Conservation (phyloP, 2,797 vertebrate genomes). For the Acropternis orthonyx region DNA sequence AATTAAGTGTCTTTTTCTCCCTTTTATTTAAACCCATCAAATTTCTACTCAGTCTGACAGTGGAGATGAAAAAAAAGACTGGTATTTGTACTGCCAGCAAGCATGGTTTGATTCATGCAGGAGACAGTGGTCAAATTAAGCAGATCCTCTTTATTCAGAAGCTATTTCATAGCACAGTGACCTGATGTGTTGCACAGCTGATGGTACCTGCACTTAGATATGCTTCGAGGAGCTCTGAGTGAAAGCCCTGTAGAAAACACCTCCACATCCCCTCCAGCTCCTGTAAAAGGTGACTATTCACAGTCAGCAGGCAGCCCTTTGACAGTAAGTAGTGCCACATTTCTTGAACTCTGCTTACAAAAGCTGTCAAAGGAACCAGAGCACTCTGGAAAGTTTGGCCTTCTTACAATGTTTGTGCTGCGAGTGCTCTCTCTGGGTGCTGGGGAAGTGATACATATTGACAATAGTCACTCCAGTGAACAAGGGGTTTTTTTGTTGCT, state of each 20-base stretch:
- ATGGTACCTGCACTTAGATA: background rate
- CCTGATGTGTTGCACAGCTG: background rate
- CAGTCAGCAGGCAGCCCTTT: slow-evolving; percentile 6
- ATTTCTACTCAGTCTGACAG: background rate
- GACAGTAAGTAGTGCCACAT: slow-evolving; percentile 12
- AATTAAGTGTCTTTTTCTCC: background rate
- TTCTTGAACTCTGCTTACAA: slow-evolving; percentile 12
- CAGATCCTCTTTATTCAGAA: background rate
- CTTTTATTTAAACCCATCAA: background rate
- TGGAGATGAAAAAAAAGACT: background rate
- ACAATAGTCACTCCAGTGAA: background rate
- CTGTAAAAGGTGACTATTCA: slow-evolving; percentile 54
- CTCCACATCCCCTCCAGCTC: slow-evolving; percentile 9
- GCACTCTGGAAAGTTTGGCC: slow-evolving; percentile 14
- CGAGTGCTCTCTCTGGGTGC: fast-evolving
- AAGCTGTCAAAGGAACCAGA: slow-evolving; percentile 45
- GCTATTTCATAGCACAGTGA: background rate
- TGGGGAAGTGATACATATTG: background rate
- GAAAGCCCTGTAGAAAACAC: slow-evolving; percentile 20
- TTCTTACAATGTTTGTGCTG: background rate
- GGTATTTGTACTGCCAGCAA: background rate
- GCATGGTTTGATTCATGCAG: background rate
- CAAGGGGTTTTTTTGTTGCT: background rate
- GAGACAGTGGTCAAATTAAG: background rate
- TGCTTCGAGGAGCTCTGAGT: slow-evolving; percentile 11